A percentile compares a stretch with the other conserved stretches of the same genome.
These are phyloP conservation scores for Microchirus variegatus DNA, from an alignment of 2,797 vertebrate species.

Conservation along the genomic window DNA sequence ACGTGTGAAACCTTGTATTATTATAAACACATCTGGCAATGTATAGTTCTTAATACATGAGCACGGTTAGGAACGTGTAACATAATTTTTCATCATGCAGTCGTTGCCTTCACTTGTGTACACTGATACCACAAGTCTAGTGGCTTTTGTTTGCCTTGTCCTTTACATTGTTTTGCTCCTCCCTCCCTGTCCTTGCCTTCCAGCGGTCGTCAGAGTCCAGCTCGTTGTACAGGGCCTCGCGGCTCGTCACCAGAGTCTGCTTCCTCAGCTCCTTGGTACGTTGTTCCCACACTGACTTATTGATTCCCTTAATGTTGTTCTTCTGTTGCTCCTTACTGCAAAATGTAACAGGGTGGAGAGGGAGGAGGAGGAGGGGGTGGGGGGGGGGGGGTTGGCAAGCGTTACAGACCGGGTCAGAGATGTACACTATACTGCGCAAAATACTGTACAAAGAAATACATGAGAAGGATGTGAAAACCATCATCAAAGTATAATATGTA, in stretches of 20 bases:
- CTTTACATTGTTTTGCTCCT: constrained; percentile 78
- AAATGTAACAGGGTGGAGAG: constrained; percentile 28
- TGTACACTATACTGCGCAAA: not conserved
- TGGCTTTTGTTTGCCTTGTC: constrained; percentile 67
- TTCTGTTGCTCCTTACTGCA: constrained; percentile 93
- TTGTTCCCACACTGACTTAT: constrained; percentile 95
- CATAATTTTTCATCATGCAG: not conserved
- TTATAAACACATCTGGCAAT: no score
- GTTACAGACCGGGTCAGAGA: constrained; percentile 25
- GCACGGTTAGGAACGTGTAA: not conserved
- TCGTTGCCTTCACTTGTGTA: constrained; percentile 73
- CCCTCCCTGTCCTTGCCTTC: constrained; percentile 83
- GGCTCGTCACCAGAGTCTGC: constrained; percentile 92
- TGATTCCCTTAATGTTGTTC: constrained; percentile 86
- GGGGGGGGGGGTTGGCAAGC: constrained; percentile 1
- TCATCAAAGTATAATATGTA: constrained; percentile 63
- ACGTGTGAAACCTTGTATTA: no score
- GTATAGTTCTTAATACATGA: no score
- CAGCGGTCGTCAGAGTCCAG: constrained; percentile 92
- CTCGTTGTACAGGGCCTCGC: constrained; percentile 92
- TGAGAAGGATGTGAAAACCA: constrained; percentile 63
- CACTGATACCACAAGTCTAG: constrained; percentile 77
- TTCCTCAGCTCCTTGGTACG: constrained; percentile 92
- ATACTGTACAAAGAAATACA: constrained; percentile 43
- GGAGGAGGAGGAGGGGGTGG: constrained; percentile 12